Conservation (phyloP, 2,797 vertebrate species). For the Brachymystax lenok region DNA sequence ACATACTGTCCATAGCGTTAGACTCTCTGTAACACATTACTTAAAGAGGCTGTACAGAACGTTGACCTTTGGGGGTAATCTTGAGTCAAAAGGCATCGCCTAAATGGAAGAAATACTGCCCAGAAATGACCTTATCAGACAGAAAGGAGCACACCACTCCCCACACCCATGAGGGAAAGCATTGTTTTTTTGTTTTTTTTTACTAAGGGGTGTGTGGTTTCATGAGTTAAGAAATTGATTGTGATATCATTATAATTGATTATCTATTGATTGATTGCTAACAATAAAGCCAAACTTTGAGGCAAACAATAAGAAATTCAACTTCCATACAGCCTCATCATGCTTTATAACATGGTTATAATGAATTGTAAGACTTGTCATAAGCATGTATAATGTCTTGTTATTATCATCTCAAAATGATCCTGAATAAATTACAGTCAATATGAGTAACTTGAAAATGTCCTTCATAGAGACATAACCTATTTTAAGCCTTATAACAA, state of each 20-base stretch:
- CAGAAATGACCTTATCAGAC: not conserved
- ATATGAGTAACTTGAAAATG: not conserved
- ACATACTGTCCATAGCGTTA: not conserved
- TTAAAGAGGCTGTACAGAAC: no score
- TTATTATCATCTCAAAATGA: not conserved
- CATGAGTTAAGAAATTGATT: not conserved
- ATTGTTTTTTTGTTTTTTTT: no score
- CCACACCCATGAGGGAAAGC: not conserved
- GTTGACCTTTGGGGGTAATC: no score
- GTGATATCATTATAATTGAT: no score
- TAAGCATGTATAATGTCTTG: not conserved
- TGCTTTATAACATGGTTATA: not conserved
- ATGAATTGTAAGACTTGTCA: not conserved
- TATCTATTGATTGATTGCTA: not conserved
- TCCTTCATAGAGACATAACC: slow-evolving; percentile 19
- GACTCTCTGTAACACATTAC: not conserved
- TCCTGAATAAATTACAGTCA: not conserved
- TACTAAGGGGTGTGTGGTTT: not conserved
- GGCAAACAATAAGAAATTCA: not conserved
- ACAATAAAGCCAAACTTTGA: not conserved
- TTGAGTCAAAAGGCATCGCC: no score
- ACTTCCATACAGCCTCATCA: slow-evolving; percentile 3
- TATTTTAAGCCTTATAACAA: slow-evolving; percentile 18
- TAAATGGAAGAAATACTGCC: not conserved
- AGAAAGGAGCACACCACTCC: not conserved